Evolutionary conservation across 2,888 invertebrate species (phyloP), one percentile per base, ranked within the genome.

Genomic region (Ochropleura leucogaster): DNA sequence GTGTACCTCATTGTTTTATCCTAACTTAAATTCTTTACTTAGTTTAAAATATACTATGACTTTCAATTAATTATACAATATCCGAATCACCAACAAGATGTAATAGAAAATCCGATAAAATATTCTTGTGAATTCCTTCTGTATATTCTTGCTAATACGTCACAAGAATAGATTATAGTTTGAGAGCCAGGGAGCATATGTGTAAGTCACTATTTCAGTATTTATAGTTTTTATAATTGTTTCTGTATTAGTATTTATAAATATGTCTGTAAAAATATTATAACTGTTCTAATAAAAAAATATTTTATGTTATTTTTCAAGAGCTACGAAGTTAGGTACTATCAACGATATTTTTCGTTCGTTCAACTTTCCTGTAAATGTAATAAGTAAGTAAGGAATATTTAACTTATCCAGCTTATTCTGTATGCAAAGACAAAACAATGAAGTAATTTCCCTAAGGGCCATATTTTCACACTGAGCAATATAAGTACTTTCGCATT

Each of bases 391-490:
- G 40, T 40, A 68, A 42, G 40, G 65, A 80, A 65, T 66, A 51
- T 71, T 70, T 59, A 67, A 65, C 40, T 53, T 73, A 47, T 68
- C 49, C 64, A 69, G 12, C 64, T 81, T 20, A 71, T 81, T 70
- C 16, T 20, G 68, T 82, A 77, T 82, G 67, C 68, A 78, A 71
- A 70, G 59, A 74, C 57, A 82, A 68, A 81, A 82, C 82, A 74
- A 59, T 66, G 47, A 62, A 77, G 18, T 30, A 73, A 81, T 81
- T 81, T 81, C 81, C 81, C 81, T 44, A 8, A 66, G 82, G 81
- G 47, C 73, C 18, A 57, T 73, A 73, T 68, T 73, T 81, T 82
- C 68, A 64, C 59, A 72, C 75, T 46, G 67, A 67, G 18, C 44
- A 68, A 60, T 44, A 49, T 53, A 30, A 18, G 12, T 65, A 16